Evolutionary conservation across 1,140 invertebrate genomes (phyloP), one percentile per base, ranked within the genome.

Genomic region (Sweltsa coloradensis): DNA sequence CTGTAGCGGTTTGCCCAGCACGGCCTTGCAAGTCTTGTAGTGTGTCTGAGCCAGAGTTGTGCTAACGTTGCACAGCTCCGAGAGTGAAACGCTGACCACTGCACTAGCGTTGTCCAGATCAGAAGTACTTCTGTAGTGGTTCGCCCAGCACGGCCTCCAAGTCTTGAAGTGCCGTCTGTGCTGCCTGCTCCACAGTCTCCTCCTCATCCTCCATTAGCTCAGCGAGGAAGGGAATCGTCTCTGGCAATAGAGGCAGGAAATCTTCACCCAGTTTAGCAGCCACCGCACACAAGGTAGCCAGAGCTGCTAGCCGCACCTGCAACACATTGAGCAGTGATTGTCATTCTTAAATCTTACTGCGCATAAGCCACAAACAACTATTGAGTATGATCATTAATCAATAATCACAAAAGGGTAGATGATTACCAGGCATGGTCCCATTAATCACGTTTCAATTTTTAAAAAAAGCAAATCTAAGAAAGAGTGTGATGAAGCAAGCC

Each of bases 161-260:
- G 49, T 85, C 79, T 50, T 81, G 74, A 5, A 91, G 76, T 3
- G 81, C 75, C 47, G 74, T 76, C 51, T 84, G 78, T 1, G 83
- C 83, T 23, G 70, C 73, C 27, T 75, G 71, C 60, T 91, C 86
- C n/a, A 89, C 85, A 19, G 64, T 67, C 50, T 78, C 72, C 47
- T 86, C 79, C 49, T 90, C 87, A 61, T 92, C 87, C 66, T 89
- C 85, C 16, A 90, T 63, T 13, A 91, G 64, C 61, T 91, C 86
- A 0, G 83, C 82, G 1, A 91, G 65, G 66, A 89, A 88, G 0
- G 85, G 85, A 46, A 89, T 79, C 6, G 84, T 87, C 61, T 89
- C 85, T 2, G 85, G 85, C 21, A 89, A 59, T 0, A 89, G 64
- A 0, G 85, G 78, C 52, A 86, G 69, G 65, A 85, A 89, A 56